Evolutionary conservation across 2,888 invertebrate genomes (phyloP), one percentile per base, ranked within the genome.

Genomic region (Schizaphis graminum): DNA sequence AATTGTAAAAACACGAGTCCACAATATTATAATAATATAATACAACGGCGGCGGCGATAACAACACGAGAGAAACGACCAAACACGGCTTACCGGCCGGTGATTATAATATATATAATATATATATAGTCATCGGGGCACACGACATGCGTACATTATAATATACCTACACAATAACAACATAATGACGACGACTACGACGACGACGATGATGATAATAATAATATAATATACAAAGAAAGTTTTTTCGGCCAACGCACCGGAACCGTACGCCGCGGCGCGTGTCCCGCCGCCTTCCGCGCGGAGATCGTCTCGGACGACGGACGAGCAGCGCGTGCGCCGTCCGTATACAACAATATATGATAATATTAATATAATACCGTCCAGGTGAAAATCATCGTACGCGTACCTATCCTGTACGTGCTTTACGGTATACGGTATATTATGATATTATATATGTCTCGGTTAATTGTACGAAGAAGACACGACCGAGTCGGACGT

Each of bases 221-320:
- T 26, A 49, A 53, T 53, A 11, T 1, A 0, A 49, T 49, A 13
- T 49, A n/a, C 28, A 21, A 92, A 53, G 88, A 92, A 88, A 92
- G 92, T 92, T 92, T 88, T 87, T 87, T 92, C 84, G 57, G 57
- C 47, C 93, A 61, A 61, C 89, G 85, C 90, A 93, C 93, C 93
- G 93, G 93, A 93, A 93, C 93, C 85, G 86, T 47, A 88, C 89
- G 89, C 93, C 93, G 56, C 89, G 93, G 93, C 93, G 93, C 93
- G 93, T 93, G 90, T 93, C 89, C 61, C 57, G 56, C 91, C 26
- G n/a, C 57, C 86, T 61, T 28, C 57, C 84, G 57, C 85, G 35
- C 41, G 85, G 28, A 85, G 91, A 92, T 87, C 28, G 92, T 92
- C 49, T 87, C 87, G 91, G 85, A 57, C 91, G 85, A 86, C 85